Evolutionary conservation across 2,888 invertebrate genomes (phyloP), one percentile per base, ranked within the genome.

Genomic region (Lochmaea crataegi): DNA sequence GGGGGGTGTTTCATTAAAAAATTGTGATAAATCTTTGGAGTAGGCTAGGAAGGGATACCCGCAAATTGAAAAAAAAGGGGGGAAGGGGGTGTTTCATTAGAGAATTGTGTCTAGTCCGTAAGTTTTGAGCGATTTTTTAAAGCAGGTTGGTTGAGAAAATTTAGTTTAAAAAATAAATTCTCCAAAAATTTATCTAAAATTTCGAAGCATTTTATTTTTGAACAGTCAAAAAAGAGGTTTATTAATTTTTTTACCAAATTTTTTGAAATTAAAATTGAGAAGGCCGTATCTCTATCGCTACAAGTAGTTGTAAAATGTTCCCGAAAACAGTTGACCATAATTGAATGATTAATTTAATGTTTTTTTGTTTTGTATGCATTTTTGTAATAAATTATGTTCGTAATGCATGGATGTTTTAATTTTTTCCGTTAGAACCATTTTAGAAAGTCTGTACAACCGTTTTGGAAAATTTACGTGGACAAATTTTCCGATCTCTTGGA

Each of bases 311-410:
- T 68, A 66, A 66, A 75, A 68, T 65, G 64, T 60, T 58, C 60
- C 53, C 56, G 42, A 69, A 56, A 65, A 45, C 32, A 60, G 60
- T 67, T 67, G 58, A 53, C 57, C 42, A 63, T 57, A 64, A 68
- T 32, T 22, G 51, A 56, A 72, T 71, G 70, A 63, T 67, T 53
- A 67, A 41, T 61, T 57, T 71, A 38, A 38, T 38, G 32, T 68
- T 76, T 51, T 53, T 71, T 79, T 79, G 71, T 77, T 76, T 77
- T 78, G 79, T 79, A 78, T 80, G 78, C 76, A 79, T 77, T 79
- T 80, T 78, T 79, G 77, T 78, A 80, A 80, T 80, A 80, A 79
- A 80, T 79, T 78, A 72, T 78, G 79, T 77, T 77, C 64, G 70
- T 79, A 78, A 73, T 79, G 80, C 76, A 79, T 79, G 80, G 75